Base-by-base conservation (phyloP, 2,797 vertebrate species). In the Dendrocincla tyrannina region DNA sequence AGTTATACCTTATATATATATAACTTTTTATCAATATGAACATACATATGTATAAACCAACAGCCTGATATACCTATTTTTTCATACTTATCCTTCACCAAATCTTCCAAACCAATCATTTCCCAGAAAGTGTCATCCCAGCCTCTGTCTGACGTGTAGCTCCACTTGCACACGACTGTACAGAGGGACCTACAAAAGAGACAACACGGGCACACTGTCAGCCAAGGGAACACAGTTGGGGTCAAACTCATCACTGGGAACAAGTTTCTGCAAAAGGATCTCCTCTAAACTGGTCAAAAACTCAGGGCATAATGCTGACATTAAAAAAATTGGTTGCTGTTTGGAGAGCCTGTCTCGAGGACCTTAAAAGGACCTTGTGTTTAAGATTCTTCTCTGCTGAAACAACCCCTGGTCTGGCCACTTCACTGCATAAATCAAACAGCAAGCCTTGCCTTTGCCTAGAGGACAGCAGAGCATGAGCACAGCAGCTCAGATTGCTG, bases 131-230 rank as follows among this genome's bases (percentile, higher is more conserved):
- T 98, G 91, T 98, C 96, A 64, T 99, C 98, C 99, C 99, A 99
- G 69, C 99, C 99, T 32, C 97, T 97, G 47, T 98, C 98, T 52
- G 98, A 97, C 2, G 98, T 98, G 83, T 99, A 99, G 0, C 98
- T 99, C 99, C 99, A 99, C 91, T 99, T 99, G 97, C 99, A 99
- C 81, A 99, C 98, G 82, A 99, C 95, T 17, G 99, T 99, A 85
- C 99, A 99, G 49, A 99, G 98, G 93, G 99, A 99, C 78, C 99
- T 99, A 92, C 50, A 70, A 88, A 93, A 82, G 39, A 94, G 27
- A 56, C 32, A 67, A 93, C 3, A 86, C 0, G 94, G 14, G 20
- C 7, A 89, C 8, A 23, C 23, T 74, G 59, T 88, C 39, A 96
- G 88, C 18, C 42, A 89, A 79, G 69, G 6, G 10, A 75, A 85